Evolutionary conservation across 2,113 vertebrate genomes (phyloP), one percentile per base, ranked within the genome.

Genomic region (Lycocorax pyrrhopterus): DNA sequence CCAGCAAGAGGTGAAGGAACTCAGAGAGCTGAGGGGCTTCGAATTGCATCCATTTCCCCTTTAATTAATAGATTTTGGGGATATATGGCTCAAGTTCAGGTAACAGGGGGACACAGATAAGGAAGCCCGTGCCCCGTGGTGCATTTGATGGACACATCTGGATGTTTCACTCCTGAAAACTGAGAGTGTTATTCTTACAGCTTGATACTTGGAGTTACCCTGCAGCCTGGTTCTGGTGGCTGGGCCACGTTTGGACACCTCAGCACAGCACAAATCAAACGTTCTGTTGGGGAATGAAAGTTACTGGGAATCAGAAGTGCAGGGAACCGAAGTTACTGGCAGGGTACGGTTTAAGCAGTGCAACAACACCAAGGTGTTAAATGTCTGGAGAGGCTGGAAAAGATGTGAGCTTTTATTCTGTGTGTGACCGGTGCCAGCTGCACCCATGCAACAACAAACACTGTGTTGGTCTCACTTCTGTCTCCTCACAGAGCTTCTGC

Each of bases 91-190:
- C 72, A 29, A 32, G 41, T 41, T 92, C 44, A 56, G 15, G 17
- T 6, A 15, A 9, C 4, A 39, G 56, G 16, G 41, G 78, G 62
- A 44, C 35, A 30, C 37, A 78, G 73, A 13, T 7, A 46, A 75
- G 13, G 44, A 32, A 49, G 39, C 4, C 44, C 0, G 0, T 4
- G n/a, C 16, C 43, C 32, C 19, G n/a, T 1, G 11, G 29, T 22
- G 3, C 6, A 4, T 63, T 43, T 39, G 29, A 63, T 15, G 43
- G 73, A 37, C 9, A 46, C 32, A 62, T 15, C 25, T 49, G 66
- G 12, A 33, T 12, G 66, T 9, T 37, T 63, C 47, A 6, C 32
- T 59, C 30, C 62, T 39, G 17, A 55, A 37, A 83, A 27, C 16
- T 0, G 13, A 22, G 32, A 53, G 56, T 55, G 19, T 12, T 33